Evolutionary conservation across 2,888 invertebrate species (phyloP).

Genomic region (Drosophila demipolita): DNA sequence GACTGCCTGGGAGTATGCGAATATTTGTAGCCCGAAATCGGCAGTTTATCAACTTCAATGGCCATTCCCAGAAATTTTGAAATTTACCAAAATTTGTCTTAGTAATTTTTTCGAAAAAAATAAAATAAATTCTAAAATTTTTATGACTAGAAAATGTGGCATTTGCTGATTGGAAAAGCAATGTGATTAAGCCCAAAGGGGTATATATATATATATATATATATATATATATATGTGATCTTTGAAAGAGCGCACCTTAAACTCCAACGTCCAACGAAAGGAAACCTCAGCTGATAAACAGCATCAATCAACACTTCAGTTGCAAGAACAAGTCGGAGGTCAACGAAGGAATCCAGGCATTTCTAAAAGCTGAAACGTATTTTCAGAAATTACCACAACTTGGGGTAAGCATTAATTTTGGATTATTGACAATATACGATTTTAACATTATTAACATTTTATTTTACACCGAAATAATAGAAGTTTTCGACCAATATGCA

Average conservation of each 20-base stretch:
- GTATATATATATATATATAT: too few relatives aligned
- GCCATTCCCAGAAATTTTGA: conserved; percentile 40
- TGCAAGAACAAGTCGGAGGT: conserved; percentile 54
- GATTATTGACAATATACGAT: not conserved
- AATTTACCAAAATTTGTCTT: conserved; percentile 1
- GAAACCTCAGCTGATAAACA: too few relatives aligned
- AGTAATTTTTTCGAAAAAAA: conserved; percentile 12
- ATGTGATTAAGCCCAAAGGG: too few relatives aligned
- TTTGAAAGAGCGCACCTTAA: too few relatives aligned
- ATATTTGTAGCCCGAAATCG: conserved; percentile 8
- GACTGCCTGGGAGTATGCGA: not conserved
- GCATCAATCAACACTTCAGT: conserved; percentile 56
- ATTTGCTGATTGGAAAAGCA: conserved; percentile 16
- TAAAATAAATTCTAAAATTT: conserved; percentile 4
- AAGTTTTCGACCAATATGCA: conserved; percentile 55
- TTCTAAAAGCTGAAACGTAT: conserved; percentile 51
- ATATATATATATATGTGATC: too few relatives aligned
- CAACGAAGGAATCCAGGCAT: conserved; percentile 62
- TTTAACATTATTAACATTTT: too few relatives aligned
- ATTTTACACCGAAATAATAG: not conserved
- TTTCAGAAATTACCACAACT: not conserved
- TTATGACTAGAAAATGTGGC: conserved; percentile 13
- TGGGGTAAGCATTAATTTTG: conserved; percentile 34
- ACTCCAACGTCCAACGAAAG: too few relatives aligned
- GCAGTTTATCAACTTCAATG: conserved; percentile 13